Conservation (phyloP, 1,140 invertebrate species). For the Bradysia coprophila region DNA sequence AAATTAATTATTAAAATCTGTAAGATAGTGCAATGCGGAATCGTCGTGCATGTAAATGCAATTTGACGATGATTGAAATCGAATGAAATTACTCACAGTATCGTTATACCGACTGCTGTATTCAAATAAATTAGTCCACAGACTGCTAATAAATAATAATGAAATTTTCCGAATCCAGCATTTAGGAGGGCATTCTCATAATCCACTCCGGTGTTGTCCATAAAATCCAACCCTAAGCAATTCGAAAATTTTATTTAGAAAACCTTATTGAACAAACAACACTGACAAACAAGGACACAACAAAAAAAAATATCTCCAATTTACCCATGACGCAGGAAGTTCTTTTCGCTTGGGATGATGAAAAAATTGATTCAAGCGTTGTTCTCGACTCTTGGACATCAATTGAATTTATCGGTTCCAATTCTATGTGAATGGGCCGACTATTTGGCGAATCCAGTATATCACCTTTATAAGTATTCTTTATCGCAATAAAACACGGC, state of each 20-base stretch:
- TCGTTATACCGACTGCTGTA: conserved; percentile 68
- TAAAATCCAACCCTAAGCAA: conserved; percentile 10
- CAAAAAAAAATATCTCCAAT: no score
- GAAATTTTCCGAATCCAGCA: conserved; percentile 62
- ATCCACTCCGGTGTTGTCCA: conserved; percentile 9
- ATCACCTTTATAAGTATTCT: not conserved
- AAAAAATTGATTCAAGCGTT: not conserved
- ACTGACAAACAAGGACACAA: no score
- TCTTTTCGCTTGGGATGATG: conserved; percentile 1
- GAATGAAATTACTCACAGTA: no score
- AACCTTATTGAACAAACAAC: no score
- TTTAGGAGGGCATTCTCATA: conserved; percentile 13
- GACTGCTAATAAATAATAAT: conserved; percentile 43
- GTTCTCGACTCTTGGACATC: not conserved
- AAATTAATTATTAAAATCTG: no score
- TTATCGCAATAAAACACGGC: no score
- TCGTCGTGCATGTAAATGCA: no score
- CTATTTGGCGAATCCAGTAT: conserved; percentile 3
- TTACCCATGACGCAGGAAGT: conserved; percentile 1
- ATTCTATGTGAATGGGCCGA: not conserved
- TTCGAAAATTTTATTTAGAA: not conserved
- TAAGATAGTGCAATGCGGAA: no score
- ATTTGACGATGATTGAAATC: no score
- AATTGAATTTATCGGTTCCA: not conserved
- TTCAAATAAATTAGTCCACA: conserved; percentile 51